These are phyloP conservation scores for Mustelus asterias DNA, from an alignment of 2,113 vertebrate genomes.

Conservation along the genomic window DNA sequence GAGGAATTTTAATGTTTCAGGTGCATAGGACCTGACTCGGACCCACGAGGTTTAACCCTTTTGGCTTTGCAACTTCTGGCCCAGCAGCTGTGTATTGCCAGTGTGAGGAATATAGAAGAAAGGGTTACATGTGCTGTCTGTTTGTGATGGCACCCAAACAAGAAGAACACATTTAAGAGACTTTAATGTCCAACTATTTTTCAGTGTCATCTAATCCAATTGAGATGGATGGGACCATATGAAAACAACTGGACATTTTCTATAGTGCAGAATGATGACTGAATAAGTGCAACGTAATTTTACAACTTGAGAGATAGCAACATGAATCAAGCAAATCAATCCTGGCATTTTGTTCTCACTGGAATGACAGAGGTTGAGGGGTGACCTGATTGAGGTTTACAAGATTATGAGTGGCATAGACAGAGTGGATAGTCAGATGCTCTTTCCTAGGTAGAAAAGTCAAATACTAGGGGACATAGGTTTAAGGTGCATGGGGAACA, in stretches of 20 bases:
- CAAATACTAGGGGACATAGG: too few relatives aligned
- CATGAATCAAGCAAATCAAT: background rate
- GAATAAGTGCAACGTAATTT: background rate
- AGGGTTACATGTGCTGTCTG: background rate
- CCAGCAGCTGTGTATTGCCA: background rate
- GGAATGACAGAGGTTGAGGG: too few relatives aligned
- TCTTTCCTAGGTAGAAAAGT: too few relatives aligned
- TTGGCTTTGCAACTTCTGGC: background rate
- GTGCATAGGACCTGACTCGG: background rate
- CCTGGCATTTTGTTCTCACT: too few relatives aligned
- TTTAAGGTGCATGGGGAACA: too few relatives aligned
- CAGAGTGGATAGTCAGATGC: too few relatives aligned
- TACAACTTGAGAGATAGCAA: background rate
- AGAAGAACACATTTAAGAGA: constrained; percentile 26
- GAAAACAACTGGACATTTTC: constrained; percentile 12
- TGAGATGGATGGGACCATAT: background rate
- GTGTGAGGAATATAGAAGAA: background rate
- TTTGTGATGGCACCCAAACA: background rate
- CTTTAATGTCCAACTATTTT: background rate
- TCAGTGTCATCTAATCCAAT: background rate
- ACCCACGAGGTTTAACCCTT: too few relatives aligned
- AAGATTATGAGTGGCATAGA: too few relatives aligned
- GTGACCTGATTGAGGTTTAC: too few relatives aligned
- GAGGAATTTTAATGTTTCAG: background rate
- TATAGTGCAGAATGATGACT: background rate